Evolutionary conservation across 2,113 vertebrate genomes (phyloP), one percentile per base, ranked within the genome.

Genomic region (Scomber colias): DNA sequence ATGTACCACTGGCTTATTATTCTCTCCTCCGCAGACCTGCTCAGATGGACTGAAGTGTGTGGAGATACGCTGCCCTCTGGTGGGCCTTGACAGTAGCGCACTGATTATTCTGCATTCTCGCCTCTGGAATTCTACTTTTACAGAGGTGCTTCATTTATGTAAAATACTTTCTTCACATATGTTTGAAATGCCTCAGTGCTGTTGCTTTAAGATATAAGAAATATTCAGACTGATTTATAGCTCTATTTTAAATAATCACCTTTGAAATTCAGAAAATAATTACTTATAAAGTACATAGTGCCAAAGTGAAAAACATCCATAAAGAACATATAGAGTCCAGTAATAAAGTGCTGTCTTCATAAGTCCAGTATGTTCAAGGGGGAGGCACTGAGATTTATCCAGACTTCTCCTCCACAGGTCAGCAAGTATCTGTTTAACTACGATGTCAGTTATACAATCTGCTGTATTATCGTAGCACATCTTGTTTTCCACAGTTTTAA

Each of bases 61-160:
- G 89, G 93, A 92, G 80, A 93, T 98, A 35, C 91, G 60, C 56
- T 99, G 97, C 76, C 96, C 97, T 0, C 95, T 99, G 65, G 92
- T 92, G 60, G 97, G 94, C 14, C 85, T 98, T 15, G 96, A 99
- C 90, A 97, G 94, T 84, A 95, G 94, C 87, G 96, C 97, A 30
- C 79, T 90, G 0, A 62, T 99, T 0, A 21, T 94, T 40, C 64
- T 98, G 16, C 94, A 95, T n/a, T 93, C 97, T 1, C 93, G 92
- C 27, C 83, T 99, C 0, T 98, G 97, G 97, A 97, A 97, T 76
- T 82, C 94, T 40, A 99, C 97, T 0, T 96, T 99, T 71, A 75
- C 96, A 17, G 95, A 98, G 96, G 97, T 98, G 48, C 12, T 12
- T 27, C 21, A 40, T 59, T 21, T 48, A 14, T 44, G 51, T 57